A percentile compares a stretch with the other conserved stretches of the same genome.
Conservation (phyloP, 1,140 invertebrate species). For the Sitophilus oryzae region DNA sequence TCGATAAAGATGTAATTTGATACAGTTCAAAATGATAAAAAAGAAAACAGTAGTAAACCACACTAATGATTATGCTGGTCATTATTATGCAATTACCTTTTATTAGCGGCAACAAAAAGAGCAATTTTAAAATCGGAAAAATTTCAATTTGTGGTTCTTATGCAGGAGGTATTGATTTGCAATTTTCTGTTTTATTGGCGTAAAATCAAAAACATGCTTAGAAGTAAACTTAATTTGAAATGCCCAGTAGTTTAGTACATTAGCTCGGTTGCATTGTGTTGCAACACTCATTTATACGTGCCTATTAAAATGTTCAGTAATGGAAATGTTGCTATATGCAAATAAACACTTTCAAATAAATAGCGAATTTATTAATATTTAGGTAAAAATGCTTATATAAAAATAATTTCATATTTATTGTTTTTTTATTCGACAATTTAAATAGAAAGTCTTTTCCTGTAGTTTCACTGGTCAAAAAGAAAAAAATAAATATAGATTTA, state of each 20-base stretch:
- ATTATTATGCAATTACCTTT: neutral
- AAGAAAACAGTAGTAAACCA: neutral
- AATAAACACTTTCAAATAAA: neutral
- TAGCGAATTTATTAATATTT: neutral
- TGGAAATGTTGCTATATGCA: no score
- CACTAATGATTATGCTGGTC: neutral
- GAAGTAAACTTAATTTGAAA: neutral
- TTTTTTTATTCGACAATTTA: neutral
- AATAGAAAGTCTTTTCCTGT: constrained; percentile 7
- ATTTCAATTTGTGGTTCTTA: neutral
- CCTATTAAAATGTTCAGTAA: no score
- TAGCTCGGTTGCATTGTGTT: no score
- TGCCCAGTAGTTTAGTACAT: no score
- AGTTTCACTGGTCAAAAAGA: constrained; percentile 1
- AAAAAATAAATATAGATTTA: neutral
- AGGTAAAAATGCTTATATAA: neutral
- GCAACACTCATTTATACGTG: no score
- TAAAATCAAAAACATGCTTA: neutral
- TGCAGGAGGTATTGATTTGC: no score
- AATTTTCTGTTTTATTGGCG: neutral
- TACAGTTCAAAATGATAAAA: neutral
- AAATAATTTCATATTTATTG: neutral
- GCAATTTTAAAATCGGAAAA: neutral
- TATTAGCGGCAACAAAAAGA: neutral
- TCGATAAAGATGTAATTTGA: neutral